Evolutionary conservation across 2,888 invertebrate genomes (phyloP), one percentile per base, ranked within the genome.

Genomic region (Bruchidius siliquastri): DNA sequence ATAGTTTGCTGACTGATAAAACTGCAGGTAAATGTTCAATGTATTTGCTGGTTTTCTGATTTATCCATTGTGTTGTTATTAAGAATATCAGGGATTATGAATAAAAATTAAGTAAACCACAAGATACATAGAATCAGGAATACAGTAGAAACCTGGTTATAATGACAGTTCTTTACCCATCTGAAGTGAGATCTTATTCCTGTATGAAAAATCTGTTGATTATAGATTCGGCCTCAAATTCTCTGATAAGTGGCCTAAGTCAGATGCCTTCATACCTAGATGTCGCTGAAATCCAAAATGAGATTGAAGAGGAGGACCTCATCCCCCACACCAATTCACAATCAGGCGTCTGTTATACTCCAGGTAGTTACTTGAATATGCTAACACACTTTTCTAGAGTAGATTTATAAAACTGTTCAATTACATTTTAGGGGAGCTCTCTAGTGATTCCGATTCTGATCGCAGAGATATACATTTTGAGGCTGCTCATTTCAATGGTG

Each of bases 231-330:
- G 79, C 83, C 22, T 83, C 85, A 71, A 84, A 82, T 79, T 85
- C 85, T 0, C 76, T 85, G 30, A 81, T 83, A 71, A 84, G 83
- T 76, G 86, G 85, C 13, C 79, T 86, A 71, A 81, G 79, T 72
- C 74, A 83, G 20, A 87, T 87, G 86, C 87, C 87, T 18, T 86
- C 86, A 0, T 81, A 85, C 77, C 76, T 85, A n/a, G 86, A 86
- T 74, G 81, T 83, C 6, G 84, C 82, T 70, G 84, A 82, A 69
- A 83, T 79, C 68, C 81, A 83, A 32, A 82, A 81, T 68, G 80
- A 84, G 21, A 82, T 85, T 67, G 85, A 85, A 75, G 87, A 87
- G 77, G 86, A 86, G 69, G 85, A 86, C 74, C 78, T 85, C 21
- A 76, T 84, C 30, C 84, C 85, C 68, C 76, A 76, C 67, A 75